Evolutionary conservation across 92 coral and sea anemone genomes (phyloP).

Genomic region (Palythoa grandis): DNA sequence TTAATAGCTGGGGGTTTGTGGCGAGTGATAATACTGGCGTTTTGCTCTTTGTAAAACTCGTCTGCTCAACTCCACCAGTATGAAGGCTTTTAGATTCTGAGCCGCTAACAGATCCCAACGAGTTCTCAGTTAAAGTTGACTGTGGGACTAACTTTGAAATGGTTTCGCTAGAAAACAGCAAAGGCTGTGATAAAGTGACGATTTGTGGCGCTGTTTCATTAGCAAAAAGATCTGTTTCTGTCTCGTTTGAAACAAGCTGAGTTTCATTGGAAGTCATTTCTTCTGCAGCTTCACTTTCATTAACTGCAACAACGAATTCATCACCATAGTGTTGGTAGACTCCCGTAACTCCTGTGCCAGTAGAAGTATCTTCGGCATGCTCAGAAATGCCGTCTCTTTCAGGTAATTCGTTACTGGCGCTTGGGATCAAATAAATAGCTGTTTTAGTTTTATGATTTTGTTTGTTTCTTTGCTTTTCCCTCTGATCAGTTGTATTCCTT

Average conservation of each 20-base stretch:
- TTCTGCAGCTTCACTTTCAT: slow-evolving; percentile 71
- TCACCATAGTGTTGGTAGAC: slow-evolving; percentile 37
- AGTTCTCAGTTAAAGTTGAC: slow-evolving; percentile 41
- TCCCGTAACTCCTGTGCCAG: slow-evolving; percentile 12
- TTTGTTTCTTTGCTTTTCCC: not conserved
- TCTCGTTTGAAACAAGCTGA: slow-evolving; percentile 94
- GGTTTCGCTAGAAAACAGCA: slow-evolving; percentile 65
- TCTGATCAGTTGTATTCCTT: not conserved
- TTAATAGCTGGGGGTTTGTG: not conserved
- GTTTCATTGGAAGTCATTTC: slow-evolving; percentile 98
- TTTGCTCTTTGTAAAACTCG: not conserved
- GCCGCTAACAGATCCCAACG: not conserved
- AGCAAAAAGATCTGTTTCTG: slow-evolving; percentile 92
- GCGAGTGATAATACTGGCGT: not conserved
- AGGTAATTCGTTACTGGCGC: not conserved
- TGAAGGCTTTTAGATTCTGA: not conserved
- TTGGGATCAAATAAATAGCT: slow-evolving; percentile 7
- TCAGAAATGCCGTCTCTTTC: not conserved
- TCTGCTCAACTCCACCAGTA: not conserved
- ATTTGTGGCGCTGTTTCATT: slow-evolving; percentile 94
- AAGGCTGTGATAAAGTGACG: slow-evolving; percentile 74
- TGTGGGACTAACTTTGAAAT: slow-evolving; percentile 60
- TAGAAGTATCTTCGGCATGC: slow-evolving; percentile 18
- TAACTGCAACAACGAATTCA: slow-evolving; percentile 56
- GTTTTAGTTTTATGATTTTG: not conserved